Evolutionary conservation across 2,888 invertebrate genomes (phyloP), one percentile per base, ranked within the genome.

Genomic region (Cepaea hortensis): DNA sequence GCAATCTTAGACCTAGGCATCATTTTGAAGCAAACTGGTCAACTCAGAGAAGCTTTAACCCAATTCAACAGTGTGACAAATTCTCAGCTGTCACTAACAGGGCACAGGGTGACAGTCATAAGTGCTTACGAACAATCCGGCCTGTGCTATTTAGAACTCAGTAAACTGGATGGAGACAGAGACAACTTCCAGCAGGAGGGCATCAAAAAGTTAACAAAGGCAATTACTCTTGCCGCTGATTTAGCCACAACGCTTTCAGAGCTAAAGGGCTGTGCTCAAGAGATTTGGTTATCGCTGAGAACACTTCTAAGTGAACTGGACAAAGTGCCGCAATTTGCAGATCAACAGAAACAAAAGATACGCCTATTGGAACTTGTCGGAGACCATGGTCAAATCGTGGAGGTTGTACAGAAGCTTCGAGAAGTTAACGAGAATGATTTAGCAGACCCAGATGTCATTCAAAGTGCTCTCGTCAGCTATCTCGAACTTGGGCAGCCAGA

Each of bases 61-160:
- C 50, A 77, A 15, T 85, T 85, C 55, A 85, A 85, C 35, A 77
- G 48, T 4, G 70, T 85, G 20, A 79, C 70, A 3, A 65, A 85
- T 62, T 65, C 48, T 48, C 48, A 15, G 15, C 55, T 62, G 13
- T 70, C 76, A 13, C 55, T 55, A 2, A 20, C 79, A 46, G 68
- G 23, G 7, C 85, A 85, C 70, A 35, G 48, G 11, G 65, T 85
- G 20, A 68, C 70, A 3, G 77, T 85, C 50, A 85, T 85, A 20
- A 70, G 70, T 18, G 77, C 85, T 1, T 79, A 68, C 61, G 85
- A 85, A 68, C 72, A 77, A 79, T 65, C 77, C 6, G 85, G 85
- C 5, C 68, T 79, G 1, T 85, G 85, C 23, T 79, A 76, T 20
- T 55, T 85, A 35, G 70, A 85, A 50, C 82, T 82, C 0, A 61